Percentiles rank a stretch among this genome's conserved stretches.
phyloP scores from a whole-genome alignment of 2,113 vertebrate genomes.

The Lamprotornis superbus region DNA sequence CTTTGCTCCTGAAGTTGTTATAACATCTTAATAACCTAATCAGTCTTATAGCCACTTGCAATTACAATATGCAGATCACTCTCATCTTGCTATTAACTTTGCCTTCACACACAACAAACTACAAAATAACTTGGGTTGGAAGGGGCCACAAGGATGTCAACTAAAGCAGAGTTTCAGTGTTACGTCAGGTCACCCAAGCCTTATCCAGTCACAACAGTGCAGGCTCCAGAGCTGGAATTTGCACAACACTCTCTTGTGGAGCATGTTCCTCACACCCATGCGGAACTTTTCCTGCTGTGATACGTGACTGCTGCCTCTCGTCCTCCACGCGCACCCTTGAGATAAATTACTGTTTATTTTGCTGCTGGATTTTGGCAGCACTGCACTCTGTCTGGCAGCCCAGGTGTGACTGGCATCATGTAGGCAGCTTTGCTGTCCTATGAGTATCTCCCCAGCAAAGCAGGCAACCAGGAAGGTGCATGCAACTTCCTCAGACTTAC shows the following conservation, averaged over 20 bases:
- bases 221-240: background rate
- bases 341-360: background rate
- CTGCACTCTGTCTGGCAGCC: background rate
- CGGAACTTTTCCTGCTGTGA: background rate
- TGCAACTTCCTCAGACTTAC: background rate
- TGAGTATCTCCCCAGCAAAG: background rate
- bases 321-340: background rate
- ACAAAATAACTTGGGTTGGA: background rate
- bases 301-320: accelerated
- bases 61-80: background rate
- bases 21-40: background rate
- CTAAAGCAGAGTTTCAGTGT: background rate
- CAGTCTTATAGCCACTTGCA: background rate
- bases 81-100: background rate
- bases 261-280: accelerated
- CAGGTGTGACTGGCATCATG: accelerated
- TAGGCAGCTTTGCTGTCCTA: accelerated
- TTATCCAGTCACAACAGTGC: background rate
- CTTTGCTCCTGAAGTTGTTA: background rate
- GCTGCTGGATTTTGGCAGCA: background rate
- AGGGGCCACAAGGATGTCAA: accelerated
- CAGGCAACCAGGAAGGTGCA: background rate
- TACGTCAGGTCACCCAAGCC: background rate
- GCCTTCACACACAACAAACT: background rate
- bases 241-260: accelerated